Percentiles rank a stretch among this genome's conserved stretches.
These are phyloP conservation scores for Pseudomugil tenellus DNA, from an alignment of 2,797 vertebrate species.

Conservation along the genomic window DNA sequence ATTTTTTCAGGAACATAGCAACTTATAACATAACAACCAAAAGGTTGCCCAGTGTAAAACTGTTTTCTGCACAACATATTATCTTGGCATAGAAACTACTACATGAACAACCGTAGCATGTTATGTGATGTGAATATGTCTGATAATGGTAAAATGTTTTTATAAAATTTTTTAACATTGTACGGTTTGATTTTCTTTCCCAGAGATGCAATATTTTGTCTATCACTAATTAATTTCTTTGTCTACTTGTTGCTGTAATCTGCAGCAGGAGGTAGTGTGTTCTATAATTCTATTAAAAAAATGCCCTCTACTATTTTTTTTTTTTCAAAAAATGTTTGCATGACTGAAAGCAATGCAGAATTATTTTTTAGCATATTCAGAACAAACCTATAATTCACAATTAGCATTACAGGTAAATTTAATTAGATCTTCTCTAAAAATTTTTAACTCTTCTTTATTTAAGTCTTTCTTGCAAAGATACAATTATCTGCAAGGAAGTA, in stretches of 20 bases:
- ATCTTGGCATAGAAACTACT: not conserved
- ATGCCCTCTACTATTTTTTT: not conserved
- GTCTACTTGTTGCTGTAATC: not conserved
- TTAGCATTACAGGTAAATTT: not conserved
- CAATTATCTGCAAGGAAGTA: not conserved
- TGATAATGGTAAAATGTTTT: not conserved
- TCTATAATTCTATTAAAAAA: not conserved
- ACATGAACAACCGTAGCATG: not conserved
- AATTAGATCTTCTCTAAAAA: not conserved
- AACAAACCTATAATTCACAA: not conserved
- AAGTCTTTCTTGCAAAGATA: not conserved
- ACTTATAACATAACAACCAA: too few species aligned
- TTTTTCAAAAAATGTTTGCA: not conserved
- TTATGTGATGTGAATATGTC: not conserved
- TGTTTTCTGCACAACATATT: too few species aligned
- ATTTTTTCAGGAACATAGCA: too few species aligned
- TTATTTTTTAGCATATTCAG: not conserved
- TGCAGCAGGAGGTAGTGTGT: not conserved
- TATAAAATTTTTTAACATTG: not conserved
- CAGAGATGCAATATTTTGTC: constrained; percentile 5
- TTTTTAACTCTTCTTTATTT: not conserved
- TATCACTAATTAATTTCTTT: not conserved
- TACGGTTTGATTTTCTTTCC: constrained; percentile 1
- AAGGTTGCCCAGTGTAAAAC: too few species aligned
- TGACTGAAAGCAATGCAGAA: too few species aligned